Percentiles rank a stretch among this genome's conserved stretches.
Conservation (phyloP, 2,888 invertebrate genomes). For the Balanococcus diminutus region DNA sequence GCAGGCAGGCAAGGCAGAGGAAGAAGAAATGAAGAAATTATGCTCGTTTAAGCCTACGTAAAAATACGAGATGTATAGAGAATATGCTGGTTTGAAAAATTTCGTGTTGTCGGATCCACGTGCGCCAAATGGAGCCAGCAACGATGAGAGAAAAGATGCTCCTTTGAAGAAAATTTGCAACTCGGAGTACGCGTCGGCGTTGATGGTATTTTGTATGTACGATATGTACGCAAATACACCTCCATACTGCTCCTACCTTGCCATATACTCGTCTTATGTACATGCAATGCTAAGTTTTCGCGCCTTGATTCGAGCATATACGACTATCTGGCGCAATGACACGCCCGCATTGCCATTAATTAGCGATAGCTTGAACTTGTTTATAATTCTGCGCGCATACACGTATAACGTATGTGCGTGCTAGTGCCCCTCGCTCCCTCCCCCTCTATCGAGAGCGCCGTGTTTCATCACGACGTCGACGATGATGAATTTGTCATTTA, state of each 20-base stretch:
- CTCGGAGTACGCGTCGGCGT: not conserved
- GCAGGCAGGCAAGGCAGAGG: too few species aligned
- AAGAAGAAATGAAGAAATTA: not conserved
- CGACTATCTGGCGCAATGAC: slow-evolving; percentile 19
- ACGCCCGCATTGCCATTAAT: slow-evolving; percentile 37
- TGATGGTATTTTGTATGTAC: not conserved
- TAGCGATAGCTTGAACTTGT: slow-evolving; percentile 28
- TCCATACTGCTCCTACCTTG: not conserved
- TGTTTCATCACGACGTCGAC: not conserved
- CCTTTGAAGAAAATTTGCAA: not conserved
- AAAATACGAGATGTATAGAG: not conserved
- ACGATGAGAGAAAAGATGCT: not conserved
- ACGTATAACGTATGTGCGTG: not conserved
- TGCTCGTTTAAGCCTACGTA: not conserved
- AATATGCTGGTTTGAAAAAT: not conserved
- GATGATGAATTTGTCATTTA: not conserved
- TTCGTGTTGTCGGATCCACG: not conserved
- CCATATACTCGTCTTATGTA: not conserved
- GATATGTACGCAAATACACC: too few species aligned
- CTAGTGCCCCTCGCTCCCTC: not conserved
- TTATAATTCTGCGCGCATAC: not conserved
- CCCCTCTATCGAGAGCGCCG: not conserved
- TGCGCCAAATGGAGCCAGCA: not conserved
- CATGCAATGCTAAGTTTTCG: not conserved
- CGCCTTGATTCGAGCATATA: not conserved